phyloP scores from a whole-genome alignment of 2,113 vertebrate species.

The Lagopus muta region DNA sequence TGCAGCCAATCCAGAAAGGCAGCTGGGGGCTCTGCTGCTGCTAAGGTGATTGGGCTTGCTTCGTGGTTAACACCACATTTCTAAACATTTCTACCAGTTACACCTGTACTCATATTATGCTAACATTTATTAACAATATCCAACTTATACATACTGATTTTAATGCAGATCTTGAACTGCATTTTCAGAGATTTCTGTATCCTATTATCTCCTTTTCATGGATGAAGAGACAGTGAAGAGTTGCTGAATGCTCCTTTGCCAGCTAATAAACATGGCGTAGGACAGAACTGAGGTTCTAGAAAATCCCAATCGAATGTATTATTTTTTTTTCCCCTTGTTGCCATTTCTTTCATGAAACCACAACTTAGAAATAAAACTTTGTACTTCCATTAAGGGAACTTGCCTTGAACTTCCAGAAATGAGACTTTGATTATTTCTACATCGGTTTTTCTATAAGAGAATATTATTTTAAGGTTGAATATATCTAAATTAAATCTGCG shows the following conservation, averaged over 20 bases:
- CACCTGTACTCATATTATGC: background rate
- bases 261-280: rapidly evolving
- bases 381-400: background rate
- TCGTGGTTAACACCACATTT: background rate
- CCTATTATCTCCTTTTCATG: background rate
- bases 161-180: background rate
- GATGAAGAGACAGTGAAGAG: background rate
- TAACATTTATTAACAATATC: background rate
- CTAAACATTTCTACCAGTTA: background rate
- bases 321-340: background rate
- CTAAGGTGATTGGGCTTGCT: background rate
- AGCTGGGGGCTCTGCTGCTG: background rate
- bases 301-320: background rate
- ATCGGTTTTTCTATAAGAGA: background rate
- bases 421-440: background rate
- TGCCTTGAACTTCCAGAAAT: background rate
- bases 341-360: background rate
- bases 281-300: background rate
- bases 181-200: background rate
- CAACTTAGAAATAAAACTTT: background rate
- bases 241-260: background rate
- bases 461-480: background rate
- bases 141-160: background rate
- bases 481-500: background rate
- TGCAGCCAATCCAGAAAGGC: background rate